These are phyloP conservation scores for Carapus acus DNA, from an alignment of 2,797 vertebrate genomes.

Conservation along the genomic window DNA sequence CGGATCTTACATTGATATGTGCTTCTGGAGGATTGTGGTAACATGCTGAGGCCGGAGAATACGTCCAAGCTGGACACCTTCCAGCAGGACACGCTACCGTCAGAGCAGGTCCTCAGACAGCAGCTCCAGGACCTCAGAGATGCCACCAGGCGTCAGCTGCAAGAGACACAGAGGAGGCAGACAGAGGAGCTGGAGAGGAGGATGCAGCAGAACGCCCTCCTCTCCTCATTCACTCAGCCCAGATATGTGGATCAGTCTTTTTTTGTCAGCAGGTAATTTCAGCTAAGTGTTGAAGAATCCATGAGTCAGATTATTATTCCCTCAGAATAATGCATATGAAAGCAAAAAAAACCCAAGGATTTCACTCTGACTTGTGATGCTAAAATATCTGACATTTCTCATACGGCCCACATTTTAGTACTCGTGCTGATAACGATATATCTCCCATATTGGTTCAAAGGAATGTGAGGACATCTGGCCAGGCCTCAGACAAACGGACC, in stretches of 20 bases:
- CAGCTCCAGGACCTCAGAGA: constrained; percentile 60
- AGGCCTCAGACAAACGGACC: constrained; percentile 52
- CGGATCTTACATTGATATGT: background rate
- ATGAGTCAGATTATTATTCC: too few species aligned
- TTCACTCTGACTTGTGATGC: too few species aligned
- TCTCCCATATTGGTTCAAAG: constrained; percentile 27
- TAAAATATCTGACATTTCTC: too few species aligned
- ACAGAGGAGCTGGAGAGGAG: constrained; percentile 63
- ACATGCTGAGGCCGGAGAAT: constrained; percentile 21
- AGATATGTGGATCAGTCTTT: constrained; percentile 36
- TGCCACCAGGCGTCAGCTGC: constrained; percentile 59
- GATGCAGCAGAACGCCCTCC: constrained; percentile 60
- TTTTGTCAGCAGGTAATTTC: background rate
- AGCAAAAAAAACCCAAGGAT: too few species aligned
- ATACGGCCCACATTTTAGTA: too few species aligned
- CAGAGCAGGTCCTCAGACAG: constrained; percentile 54
- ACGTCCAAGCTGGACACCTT: constrained; percentile 62
- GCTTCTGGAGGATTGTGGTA: background rate
- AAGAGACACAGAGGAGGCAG: constrained; percentile 61
- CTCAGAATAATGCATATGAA: too few species aligned
- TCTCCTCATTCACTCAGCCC: constrained; percentile 44
- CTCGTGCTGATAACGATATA: too few species aligned
- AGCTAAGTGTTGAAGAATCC: too few species aligned
- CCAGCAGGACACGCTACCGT: constrained; percentile 42
- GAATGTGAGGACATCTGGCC: constrained; percentile 64